Conservation (phyloP, 2,797 vertebrate species). For the Gallinago stenura region DNA sequence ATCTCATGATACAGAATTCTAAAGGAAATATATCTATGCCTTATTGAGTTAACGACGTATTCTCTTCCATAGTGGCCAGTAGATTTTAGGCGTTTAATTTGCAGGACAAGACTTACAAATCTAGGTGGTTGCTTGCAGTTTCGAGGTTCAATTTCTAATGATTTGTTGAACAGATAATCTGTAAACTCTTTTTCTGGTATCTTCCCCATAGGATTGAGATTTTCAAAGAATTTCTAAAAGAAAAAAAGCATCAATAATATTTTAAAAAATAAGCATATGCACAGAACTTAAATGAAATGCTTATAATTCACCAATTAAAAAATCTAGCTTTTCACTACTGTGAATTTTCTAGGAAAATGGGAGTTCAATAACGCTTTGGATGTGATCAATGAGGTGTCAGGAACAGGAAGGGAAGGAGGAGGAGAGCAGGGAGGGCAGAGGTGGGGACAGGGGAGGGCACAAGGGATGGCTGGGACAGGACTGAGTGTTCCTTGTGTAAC, state of each 20-base stretch:
- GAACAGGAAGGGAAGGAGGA: neutral
- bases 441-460: neutral
- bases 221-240: slow-evolving; percentile 95
- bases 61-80: neutral
- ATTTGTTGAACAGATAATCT: slow-evolving; percentile 97
- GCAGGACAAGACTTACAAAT: slow-evolving; percentile 87
- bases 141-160: slow-evolving; percentile 94
- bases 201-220: slow-evolving; percentile 95
- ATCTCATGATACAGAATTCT: neutral
- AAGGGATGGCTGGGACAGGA: neutral
- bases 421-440: neutral
- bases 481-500: neutral
- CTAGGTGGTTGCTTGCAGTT: slow-evolving; percentile 92
- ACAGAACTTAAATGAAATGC: neutral
- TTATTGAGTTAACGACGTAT: neutral
- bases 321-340: neutral
- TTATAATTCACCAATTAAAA: neutral
- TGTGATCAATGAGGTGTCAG: neutral
- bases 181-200: slow-evolving; percentile 93
- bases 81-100: neutral
- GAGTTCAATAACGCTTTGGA: neutral
- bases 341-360: neutral
- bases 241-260: neutral
- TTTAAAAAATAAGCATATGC: rapidly evolving
- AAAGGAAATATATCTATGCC: neutral